phyloP scores from a whole-genome alignment of 2,113 vertebrate species.

The Thinocorus orbignyianus region DNA sequence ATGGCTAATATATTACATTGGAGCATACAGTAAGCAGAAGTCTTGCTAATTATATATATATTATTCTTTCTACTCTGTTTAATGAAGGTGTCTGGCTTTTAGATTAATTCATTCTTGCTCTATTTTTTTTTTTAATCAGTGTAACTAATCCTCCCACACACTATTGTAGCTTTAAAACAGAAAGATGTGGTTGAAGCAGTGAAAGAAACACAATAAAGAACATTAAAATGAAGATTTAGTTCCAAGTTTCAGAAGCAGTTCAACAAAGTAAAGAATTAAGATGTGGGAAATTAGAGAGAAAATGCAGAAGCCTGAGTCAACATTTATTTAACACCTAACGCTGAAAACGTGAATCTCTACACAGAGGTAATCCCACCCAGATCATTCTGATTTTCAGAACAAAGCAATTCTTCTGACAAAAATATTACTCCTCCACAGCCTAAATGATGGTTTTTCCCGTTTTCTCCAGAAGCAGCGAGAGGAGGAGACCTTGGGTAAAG shows the following conservation, averaged over 20 bases:
- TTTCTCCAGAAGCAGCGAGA: neutral
- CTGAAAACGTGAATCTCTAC: neutral
- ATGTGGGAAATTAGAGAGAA: neutral
- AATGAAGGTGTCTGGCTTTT: constrained; percentile 48
- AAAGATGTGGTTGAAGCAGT: neutral
- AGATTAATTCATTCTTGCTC: constrained; percentile 26
- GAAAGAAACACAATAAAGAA: neutral
- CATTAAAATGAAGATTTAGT: neutral
- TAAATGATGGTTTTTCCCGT: neutral
- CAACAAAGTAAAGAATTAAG: constrained; percentile 15
- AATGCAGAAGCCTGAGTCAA: constrained; percentile 20
- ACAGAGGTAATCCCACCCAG: neutral
- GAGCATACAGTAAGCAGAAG: constrained; percentile 13
- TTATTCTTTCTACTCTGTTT: constrained; percentile 35
- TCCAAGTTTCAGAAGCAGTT: neutral
- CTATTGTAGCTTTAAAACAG: neutral
- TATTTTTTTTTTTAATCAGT: neutral
- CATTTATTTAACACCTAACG: neutral
- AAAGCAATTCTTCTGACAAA: neutral
- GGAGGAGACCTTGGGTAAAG: neutral
- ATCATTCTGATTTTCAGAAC: neutral
- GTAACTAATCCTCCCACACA: constrained; percentile 23
- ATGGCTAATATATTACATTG: constrained; percentile 15
- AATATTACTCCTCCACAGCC: neutral
- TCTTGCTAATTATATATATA: constrained; percentile 44